Evolutionary conservation across 2,797 vertebrate species (phyloP).

Genomic region (Spondyliosoma cantharus): DNA sequence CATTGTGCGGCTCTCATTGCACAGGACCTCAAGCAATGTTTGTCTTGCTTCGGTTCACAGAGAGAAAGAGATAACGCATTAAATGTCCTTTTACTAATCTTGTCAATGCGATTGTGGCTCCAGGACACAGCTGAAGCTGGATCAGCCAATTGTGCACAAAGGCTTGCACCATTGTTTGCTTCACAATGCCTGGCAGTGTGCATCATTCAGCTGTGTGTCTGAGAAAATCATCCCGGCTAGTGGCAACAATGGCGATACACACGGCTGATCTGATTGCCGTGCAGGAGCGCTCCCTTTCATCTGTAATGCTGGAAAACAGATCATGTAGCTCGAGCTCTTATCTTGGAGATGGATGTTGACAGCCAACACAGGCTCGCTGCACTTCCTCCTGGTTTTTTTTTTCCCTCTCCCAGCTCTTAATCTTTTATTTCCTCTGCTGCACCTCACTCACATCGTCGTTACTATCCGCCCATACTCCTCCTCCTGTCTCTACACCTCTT

Average conservation of each 20-base stretch:
- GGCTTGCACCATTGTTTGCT: slow-evolving; percentile 74
- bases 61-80: slow-evolving; percentile 51
- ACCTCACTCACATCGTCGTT: slow-evolving; percentile 10
- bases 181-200: slow-evolving; percentile 74
- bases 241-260: slow-evolving; percentile 65
- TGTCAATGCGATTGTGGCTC: slow-evolving; percentile 58
- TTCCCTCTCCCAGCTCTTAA: slow-evolving; percentile 12
- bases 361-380: slow-evolving; percentile 53
- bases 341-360: slow-evolving; percentile 74
- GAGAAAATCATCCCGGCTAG: slow-evolving; percentile 67
- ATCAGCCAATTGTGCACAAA: slow-evolving; percentile 72
- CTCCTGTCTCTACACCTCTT: slow-evolving; percentile 27
- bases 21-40: slow-evolving; percentile 50
- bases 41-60: slow-evolving; percentile 38
- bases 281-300: slow-evolving; percentile 62
- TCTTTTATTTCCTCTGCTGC: slow-evolving; percentile 38
- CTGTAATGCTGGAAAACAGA: slow-evolving; percentile 74
- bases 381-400: slow-evolving; percentile 19
- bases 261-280: slow-evolving; percentile 76
- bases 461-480: neutral
- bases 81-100: slow-evolving; percentile 68
- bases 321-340: slow-evolving; percentile 73
- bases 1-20: slow-evolving; percentile 32
- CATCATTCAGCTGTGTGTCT: slow-evolving; percentile 57
- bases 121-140: slow-evolving; percentile 64